Evolutionary conservation across 1,140 invertebrate species (phyloP).

Genomic region (Lethocerus indicus): DNA sequence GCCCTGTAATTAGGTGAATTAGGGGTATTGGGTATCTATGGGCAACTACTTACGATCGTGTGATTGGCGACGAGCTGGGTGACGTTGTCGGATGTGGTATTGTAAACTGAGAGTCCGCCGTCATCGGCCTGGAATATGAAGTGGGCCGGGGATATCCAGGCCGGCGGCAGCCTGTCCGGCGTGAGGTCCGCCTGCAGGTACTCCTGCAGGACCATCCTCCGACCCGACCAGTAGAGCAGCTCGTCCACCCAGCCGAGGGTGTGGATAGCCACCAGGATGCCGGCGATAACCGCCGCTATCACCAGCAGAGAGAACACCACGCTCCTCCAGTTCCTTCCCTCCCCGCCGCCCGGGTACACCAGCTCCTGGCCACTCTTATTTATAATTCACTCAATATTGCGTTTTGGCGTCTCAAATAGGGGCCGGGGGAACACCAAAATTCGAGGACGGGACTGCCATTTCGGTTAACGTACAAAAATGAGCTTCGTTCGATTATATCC

Average conservation of each 20-base stretch:
- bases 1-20: no score
- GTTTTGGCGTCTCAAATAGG: no score
- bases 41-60: slow-evolving; percentile 50
- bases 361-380: slow-evolving; percentile 49
- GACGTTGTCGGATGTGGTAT: slow-evolving; percentile 55
- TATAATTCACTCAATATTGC: no score
- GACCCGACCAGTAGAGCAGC: slow-evolving; percentile 66
- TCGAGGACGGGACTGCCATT: no score
- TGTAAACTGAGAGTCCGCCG: slow-evolving; percentile 53
- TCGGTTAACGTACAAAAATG: no score
- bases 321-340: slow-evolving; percentile 72
- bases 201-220: slow-evolving; percentile 62
- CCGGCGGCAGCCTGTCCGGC: slow-evolving; percentile 49
- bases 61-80: slow-evolving; percentile 65
- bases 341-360: slow-evolving; percentile 38
- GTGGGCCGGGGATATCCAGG: slow-evolving; percentile 59
- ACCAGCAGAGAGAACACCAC: slow-evolving; percentile 69
- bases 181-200: slow-evolving; percentile 42
- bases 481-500: no score
- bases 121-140: slow-evolving; percentile 71
- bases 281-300: slow-evolving; percentile 66
- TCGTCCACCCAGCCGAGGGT: slow-evolving; percentile 75
- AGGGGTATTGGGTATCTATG: no score
- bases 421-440: no score
- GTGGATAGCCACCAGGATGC: slow-evolving; percentile 69